Evolutionary conservation across 1,140 invertebrate species (phyloP).

Genomic region (Thaumatotibia leucotreta): DNA sequence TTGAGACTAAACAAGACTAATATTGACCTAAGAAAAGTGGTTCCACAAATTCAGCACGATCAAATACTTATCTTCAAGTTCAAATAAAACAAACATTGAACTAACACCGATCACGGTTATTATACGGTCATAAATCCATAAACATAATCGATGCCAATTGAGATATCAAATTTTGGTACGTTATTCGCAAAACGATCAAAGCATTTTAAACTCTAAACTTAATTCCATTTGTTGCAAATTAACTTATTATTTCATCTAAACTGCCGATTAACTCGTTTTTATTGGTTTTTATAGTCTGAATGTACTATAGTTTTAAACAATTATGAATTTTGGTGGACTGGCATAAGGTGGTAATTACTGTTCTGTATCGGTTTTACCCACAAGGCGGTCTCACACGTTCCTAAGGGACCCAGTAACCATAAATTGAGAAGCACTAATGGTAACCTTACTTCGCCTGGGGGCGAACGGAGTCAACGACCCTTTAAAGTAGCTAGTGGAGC

Average conservation of each 20-base stretch:
- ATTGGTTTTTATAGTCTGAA: constrained; percentile 21
- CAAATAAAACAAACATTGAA: constrained; percentile 34
- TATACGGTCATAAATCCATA: constrained; percentile 48
- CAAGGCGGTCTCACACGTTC: constrained; percentile 60
- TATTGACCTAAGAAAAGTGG: not conserved
- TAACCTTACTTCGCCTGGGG: constrained; percentile 47
- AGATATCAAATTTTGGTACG: constrained; percentile 52
- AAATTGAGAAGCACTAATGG: constrained; percentile 55
- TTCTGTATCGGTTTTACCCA: constrained; percentile 23
- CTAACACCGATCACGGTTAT: constrained; percentile 44
- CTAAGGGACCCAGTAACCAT: constrained; percentile 45
- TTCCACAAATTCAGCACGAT: not conserved
- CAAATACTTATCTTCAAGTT: constrained; percentile 22
- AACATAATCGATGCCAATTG: constrained; percentile 52
- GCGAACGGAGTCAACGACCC: constrained; percentile 48
- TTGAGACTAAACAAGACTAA: not conserved
- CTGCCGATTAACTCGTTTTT: constrained; percentile 34
- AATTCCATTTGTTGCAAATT: constrained; percentile 21
- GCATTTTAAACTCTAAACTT: constrained; percentile 30
- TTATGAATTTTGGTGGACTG: constrained; percentile 19
- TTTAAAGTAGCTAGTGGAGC: constrained; percentile 21
- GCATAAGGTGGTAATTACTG: constrained; percentile 18
- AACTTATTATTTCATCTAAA: constrained; percentile 26
- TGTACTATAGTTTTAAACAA: constrained; percentile 16
- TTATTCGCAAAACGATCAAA: not conserved